phyloP scores from a whole-genome alignment of 2,888 invertebrate genomes.

The Eupithecia centaureata region DNA sequence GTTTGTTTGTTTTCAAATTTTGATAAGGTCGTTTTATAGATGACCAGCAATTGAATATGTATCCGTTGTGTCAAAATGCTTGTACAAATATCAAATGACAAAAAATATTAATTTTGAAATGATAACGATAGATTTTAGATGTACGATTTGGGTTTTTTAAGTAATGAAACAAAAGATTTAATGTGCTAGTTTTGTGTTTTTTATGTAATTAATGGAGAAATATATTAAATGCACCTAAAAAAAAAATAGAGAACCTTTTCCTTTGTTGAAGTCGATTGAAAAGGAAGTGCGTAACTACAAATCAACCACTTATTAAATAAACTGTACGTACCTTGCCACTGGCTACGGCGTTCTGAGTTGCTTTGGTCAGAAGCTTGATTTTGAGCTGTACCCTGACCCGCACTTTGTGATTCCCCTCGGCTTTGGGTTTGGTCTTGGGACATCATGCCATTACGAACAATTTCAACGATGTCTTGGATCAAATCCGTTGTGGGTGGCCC shows the following conservation, averaged over 20 bases:
- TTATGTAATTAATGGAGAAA: background rate
- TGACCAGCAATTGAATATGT: too few species aligned
- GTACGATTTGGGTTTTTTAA: too few species aligned
- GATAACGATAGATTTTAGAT: too few species aligned
- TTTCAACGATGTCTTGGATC: slow-evolving; percentile 26
- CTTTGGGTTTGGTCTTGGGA: slow-evolving; percentile 5
- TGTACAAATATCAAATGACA: too few species aligned
- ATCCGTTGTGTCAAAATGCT: too few species aligned
- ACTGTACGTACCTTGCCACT: slow-evolving; percentile 27
- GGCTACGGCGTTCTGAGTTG: slow-evolving; percentile 10
- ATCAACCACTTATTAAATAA: background rate
- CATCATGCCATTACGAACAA: slow-evolving; percentile 10
- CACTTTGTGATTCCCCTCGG: slow-evolving; percentile 24
- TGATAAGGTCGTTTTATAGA: too few species aligned
- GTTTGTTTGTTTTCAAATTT: background rate
- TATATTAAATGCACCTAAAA: background rate
- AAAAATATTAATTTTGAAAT: too few species aligned
- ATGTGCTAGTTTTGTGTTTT: too few species aligned
- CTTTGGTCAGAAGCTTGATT: slow-evolving; percentile 30
- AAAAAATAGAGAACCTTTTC: background rate
- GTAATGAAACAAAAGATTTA: too few species aligned
- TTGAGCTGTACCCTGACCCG: slow-evolving; percentile 22
- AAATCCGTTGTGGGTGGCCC: slow-evolving; percentile 17
- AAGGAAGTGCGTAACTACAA: background rate
- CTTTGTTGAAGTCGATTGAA: background rate